Evolutionary conservation across 2,797 vertebrate species (phyloP).

Genomic region (Botia almorhae): DNA sequence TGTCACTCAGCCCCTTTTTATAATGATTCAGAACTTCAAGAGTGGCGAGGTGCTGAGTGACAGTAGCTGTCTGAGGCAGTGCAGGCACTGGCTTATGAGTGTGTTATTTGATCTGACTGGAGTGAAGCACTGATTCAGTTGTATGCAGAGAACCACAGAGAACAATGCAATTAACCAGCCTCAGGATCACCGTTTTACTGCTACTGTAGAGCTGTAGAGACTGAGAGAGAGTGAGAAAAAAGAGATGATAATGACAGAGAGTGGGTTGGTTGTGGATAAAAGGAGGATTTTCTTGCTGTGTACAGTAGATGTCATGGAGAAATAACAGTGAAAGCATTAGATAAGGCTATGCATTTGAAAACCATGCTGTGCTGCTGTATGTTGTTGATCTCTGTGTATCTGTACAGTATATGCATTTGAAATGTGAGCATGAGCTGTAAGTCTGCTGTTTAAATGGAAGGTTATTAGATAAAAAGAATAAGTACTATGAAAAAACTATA

Average conservation of each 20-base stretch:
- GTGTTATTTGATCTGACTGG: conserved; percentile 44
- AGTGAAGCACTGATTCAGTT: conserved; percentile 37
- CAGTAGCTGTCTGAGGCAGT: conserved; percentile 33
- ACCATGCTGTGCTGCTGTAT: background rate
- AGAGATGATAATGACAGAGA: too few relatives aligned
- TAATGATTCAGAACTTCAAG: conserved; percentile 3
- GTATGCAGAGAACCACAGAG: conserved; percentile 14
- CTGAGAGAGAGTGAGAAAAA: background rate
- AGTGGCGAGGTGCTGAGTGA: conserved; percentile 14
- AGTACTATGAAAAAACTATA: background rate
- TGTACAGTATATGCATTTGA: background rate
- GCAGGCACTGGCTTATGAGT: conserved; percentile 4
- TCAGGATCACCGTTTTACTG: conserved; percentile 31
- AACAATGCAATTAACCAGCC: conserved; percentile 36
- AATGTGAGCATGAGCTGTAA: background rate
- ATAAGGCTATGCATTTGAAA: background rate
- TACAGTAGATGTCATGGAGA: background rate
- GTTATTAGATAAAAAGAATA: background rate
- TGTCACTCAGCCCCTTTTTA: background rate
- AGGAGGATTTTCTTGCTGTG: background rate
- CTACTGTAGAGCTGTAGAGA: conserved; percentile 15
- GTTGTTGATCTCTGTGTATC: background rate
- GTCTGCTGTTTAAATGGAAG: background rate
- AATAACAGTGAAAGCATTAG: background rate
- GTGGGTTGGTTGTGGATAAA: conserved; percentile 2